Percentiles rank a stretch among this genome's conserved stretches.
These are phyloP conservation scores for Bathynomus jamesi DNA, from an alignment of 1,140 invertebrate genomes.

Conservation along the genomic window DNA sequence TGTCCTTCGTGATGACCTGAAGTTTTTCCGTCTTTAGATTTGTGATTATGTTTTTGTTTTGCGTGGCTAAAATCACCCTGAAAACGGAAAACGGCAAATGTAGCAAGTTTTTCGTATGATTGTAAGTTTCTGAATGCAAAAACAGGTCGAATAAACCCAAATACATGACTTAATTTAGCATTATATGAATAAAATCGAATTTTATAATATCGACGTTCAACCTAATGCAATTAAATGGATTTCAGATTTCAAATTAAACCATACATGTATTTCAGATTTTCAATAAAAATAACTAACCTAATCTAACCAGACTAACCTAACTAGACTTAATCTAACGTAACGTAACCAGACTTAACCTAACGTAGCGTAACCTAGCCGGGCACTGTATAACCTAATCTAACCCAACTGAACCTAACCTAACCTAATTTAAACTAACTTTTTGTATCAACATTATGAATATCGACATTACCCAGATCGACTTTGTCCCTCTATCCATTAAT, in stretches of 20 bases:
- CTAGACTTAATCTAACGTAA: constrained; percentile 7
- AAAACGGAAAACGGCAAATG: not conserved
- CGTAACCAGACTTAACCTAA: constrained; percentile 9
- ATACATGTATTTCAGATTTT: too few relatives aligned
- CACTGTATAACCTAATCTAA: constrained; percentile 3
- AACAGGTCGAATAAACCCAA: too few relatives aligned
- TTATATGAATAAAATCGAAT: too few relatives aligned
- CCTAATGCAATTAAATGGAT: too few relatives aligned
- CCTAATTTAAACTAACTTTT: constrained; percentile 5
- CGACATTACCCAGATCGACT: too few relatives aligned
- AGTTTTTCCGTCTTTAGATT: not conserved
- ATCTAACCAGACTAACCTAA: constrained; percentile 6
- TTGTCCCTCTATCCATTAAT: not conserved
- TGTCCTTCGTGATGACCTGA: not conserved
- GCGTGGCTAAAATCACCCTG: not conserved
- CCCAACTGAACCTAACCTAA: constrained; percentile 7
- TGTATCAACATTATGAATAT: too few relatives aligned
- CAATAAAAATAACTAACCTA: too few relatives aligned
- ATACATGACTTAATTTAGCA: not conserved
- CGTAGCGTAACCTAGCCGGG: constrained; percentile 6
- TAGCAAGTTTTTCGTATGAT: too few relatives aligned
- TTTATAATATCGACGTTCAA: too few relatives aligned
- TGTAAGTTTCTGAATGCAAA: too few relatives aligned
- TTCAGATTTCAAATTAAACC: too few relatives aligned
- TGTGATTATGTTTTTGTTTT: not conserved